Evolutionary conservation across 2,797 vertebrate species (phyloP), one percentile per base, ranked within the genome.

Genomic region (Melanotaenia trifasciata): DNA sequence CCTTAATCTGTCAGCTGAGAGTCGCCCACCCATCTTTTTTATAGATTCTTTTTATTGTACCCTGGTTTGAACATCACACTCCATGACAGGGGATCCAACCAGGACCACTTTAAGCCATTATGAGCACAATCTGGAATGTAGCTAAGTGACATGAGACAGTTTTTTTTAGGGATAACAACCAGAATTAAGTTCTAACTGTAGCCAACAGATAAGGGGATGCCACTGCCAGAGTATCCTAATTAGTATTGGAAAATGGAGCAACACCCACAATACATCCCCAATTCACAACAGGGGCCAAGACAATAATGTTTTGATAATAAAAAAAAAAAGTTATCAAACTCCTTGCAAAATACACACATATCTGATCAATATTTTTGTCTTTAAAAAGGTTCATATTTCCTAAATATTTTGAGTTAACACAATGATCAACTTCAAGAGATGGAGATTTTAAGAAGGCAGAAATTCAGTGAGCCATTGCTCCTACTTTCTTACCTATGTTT

Each of bases 1-100:
- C 64, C 64, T 83, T 86, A 87, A 88, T 87, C 85, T 80, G 87
- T 86, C 85, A 89, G 53, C 64, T 57, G 61, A 72, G 66, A 85
- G 73, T 58, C 57, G 9, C 43, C 67, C 58, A 45, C 32, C 53
- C 20, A 59, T 50, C 28, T 11, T 78, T 84, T 40, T 74, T 47
- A 88, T 76, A 45, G 74, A 89, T 90, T 88, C 75, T 61, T 64
- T 45, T 50, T 75, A 63, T 84, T 79, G 77, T 80, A 20, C 51
- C 74, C 71, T 24, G 13, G 65, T 88, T 86, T 71, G 69, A 74
- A 76, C 51, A n/a, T 85, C 84, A 92, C 80, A 70, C 75, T 75
- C 78, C 18, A 36, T 83, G 84, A 87, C 74, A 75, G 68, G 45
- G 58, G 71, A 61, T 83, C 72, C 74, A 73, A 76, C 56, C 58